Base-by-base conservation (phyloP, 2,888 invertebrate genomes). In the Gortyna flavago region DNA sequence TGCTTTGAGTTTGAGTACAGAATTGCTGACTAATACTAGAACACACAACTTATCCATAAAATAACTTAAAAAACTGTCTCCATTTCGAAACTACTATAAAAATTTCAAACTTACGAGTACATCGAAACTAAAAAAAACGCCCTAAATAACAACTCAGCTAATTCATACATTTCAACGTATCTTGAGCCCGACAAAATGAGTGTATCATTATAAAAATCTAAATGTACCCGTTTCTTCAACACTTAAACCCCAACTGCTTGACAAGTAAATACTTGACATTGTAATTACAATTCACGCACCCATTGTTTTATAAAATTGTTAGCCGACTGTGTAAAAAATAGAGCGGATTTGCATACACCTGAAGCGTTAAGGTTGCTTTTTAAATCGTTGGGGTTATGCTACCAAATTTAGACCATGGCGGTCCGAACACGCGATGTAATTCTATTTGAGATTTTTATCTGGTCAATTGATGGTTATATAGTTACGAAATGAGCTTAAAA, bases 401-500 rank as follows among this genome's bases (percentile, higher is more conserved):
- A 90, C 92, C 92, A 87, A 93, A 94, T 92, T 94, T 93, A 91
- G 92, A 93, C 92, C 93, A 91, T 93, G 90, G 92, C 91, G 91
- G 91, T 91, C 90, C 92, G 82, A 92, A 91, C 95, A 96, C 95
- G 95, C 94, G 91, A 95, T 92, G 93, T 93, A 93, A 93, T 93
- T 93, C 91, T 90, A 89, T 92, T 91, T 89, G 87, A 94, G 95
- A 95, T 96, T 89, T 89, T 93, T 95, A 96, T 96, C 96, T 95
- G 93, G 92, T 93, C 96, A 95, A 95, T 95, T 94, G 95, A 94
- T 95, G 94, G 95, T 94, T 95, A 93, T 95, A 93, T 93, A 91
- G 93, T 94, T 93, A 94, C 93, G 93, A 93, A 95, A 93, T 93
- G 90, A 91, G 91, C 93, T 92, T 91, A 92, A 94, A 94, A 93